Percentiles rank a stretch among this genome's conserved stretches.
phyloP scores from a whole-genome alignment of 2,888 invertebrate genomes.

The Acronicta aceris region DNA sequence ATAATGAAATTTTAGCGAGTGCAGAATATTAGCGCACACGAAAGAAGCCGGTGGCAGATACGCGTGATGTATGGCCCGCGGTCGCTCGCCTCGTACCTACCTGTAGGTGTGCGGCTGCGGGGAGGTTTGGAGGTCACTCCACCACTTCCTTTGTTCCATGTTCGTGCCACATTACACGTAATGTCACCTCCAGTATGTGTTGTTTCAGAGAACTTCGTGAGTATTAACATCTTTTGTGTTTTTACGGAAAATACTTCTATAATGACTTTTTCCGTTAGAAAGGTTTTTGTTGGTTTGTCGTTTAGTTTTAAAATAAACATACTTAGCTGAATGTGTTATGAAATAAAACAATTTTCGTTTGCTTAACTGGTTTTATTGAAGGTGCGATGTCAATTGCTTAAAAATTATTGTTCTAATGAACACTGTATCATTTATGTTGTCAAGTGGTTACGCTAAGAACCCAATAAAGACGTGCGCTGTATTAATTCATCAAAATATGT shows the following conservation, averaged over 20 bases:
- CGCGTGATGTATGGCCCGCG: slow-evolving; percentile 14
- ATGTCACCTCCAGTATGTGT: slow-evolving; percentile 38
- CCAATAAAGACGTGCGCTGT: slow-evolving; percentile 18
- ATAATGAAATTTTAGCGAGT: slow-evolving; percentile 5
- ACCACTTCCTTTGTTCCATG: slow-evolving; percentile 41
- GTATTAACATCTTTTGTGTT: slow-evolving; percentile 38
- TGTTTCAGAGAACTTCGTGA: slow-evolving; percentile 28
- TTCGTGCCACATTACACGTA: slow-evolving; percentile 43
- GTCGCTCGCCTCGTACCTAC: background rate
- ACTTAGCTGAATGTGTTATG: background rate
- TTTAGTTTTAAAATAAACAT: slow-evolving; percentile 19
- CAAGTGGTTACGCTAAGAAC: slow-evolving; percentile 11
- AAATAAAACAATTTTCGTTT: background rate
- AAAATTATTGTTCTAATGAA: background rate
- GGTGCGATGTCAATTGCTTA: background rate
- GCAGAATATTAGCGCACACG: slow-evolving; percentile 10
- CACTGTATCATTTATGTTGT: background rate
- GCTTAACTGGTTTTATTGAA: too few relatives aligned
- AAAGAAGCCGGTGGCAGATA: slow-evolving; percentile 32
- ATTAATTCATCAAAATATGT: slow-evolving; percentile 12
- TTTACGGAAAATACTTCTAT: slow-evolving; percentile 37
- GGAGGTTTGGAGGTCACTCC: slow-evolving; percentile 27
- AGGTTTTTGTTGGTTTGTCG: slow-evolving; percentile 35
- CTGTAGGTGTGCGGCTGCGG: slow-evolving; percentile 1
- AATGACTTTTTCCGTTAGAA: slow-evolving; percentile 39